phyloP scores from a whole-genome alignment of 1,140 invertebrate species.

The Ceratoteleas bidentatus region DNA sequence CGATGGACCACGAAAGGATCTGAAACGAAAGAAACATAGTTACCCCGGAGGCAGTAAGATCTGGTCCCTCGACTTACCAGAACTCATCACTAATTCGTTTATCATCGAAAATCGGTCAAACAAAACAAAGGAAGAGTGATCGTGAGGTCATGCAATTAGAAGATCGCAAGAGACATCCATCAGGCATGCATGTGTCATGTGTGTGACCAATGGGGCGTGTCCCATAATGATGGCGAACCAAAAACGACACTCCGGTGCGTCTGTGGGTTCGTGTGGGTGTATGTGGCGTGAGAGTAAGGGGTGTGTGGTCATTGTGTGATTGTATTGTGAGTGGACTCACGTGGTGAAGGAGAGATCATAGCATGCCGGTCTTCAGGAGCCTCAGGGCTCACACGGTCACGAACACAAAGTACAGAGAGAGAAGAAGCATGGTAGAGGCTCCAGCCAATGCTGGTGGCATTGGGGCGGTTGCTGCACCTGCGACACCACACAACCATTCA shows the following conservation, averaged over 20 bases:
- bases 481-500: slow-evolving; percentile 80
- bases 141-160: slow-evolving; percentile 47
- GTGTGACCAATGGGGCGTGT: slow-evolving; percentile 15
- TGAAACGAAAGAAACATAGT: slow-evolving; percentile 28
- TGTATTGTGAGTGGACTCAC: slow-evolving; percentile 80
- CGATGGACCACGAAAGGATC: slow-evolving; percentile 2
- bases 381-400: slow-evolving; percentile 81
- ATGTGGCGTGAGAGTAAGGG: no score
- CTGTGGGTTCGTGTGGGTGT: slow-evolving; percentile 7
- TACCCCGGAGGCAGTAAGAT: slow-evolving; percentile 6
- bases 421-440: slow-evolving; percentile 80
- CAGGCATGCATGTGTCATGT: slow-evolving; percentile 63
- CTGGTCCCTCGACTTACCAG: slow-evolving; percentile 37
- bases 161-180: slow-evolving; percentile 56
- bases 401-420: slow-evolving; percentile 82
- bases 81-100: slow-evolving; percentile 3
- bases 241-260: slow-evolving; percentile 18
- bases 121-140: slow-evolving; percentile 33
- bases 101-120: no score
- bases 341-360: slow-evolving; percentile 80
- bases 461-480: slow-evolving; percentile 80
- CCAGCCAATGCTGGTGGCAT: slow-evolving; percentile 78
- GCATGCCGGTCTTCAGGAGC: slow-evolving; percentile 79
- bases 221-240: neutral
- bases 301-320: slow-evolving; percentile 65